Evolutionary conservation across 2,113 vertebrate genomes (phyloP).

Genomic region (Mus musculus): DNA sequence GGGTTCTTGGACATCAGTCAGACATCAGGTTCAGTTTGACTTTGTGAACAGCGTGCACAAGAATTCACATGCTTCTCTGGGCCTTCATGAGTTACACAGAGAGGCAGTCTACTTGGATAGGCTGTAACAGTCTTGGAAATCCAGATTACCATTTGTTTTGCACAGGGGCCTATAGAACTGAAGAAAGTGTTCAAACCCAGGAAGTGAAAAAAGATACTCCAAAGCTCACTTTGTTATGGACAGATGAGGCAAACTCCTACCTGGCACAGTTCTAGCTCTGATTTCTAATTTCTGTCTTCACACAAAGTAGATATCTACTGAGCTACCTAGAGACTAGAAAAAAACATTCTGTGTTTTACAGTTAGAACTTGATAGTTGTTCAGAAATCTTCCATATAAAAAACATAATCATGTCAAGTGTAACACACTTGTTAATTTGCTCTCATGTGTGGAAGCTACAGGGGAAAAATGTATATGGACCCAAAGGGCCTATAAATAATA

Average conservation of each 20-base stretch:
- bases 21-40: background rate
- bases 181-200: background rate
- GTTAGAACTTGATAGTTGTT: background rate
- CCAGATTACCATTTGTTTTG: background rate
- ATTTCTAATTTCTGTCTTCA: conserved; percentile 24
- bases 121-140: background rate
- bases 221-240: background rate
- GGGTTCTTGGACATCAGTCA: background rate
- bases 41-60: background rate
- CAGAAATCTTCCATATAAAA: conserved; percentile 40
- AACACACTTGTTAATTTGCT: too few relatives aligned
- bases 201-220: background rate
- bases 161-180: background rate
- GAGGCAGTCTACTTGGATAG: background rate
- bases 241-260: background rate
- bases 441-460: background rate
- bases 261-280: background rate
- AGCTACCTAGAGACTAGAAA: background rate
- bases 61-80: background rate
- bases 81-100: background rate
- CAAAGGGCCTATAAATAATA: background rate
- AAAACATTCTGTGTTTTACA: background rate
- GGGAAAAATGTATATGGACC: too few relatives aligned
- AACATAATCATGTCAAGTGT: background rate
- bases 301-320: background rate